phyloP scores from a whole-genome alignment of 2,888 invertebrate genomes.

The Schizotus pectinicornis region DNA sequence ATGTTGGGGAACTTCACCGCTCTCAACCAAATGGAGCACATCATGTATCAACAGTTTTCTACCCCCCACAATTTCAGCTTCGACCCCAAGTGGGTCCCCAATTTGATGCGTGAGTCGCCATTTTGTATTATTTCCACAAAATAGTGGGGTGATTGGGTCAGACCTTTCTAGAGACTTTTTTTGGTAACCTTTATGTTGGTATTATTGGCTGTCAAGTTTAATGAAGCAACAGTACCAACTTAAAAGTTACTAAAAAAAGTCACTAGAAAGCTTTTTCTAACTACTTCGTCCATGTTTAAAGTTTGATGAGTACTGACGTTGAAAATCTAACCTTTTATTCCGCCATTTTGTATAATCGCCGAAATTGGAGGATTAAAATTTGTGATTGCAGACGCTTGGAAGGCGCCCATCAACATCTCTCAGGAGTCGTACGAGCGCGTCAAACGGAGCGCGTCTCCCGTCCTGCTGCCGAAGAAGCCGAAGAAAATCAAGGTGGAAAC shows the following conservation, averaged over 20 bases:
- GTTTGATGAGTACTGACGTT: too few relatives aligned
- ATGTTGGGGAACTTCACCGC: slow-evolving; percentile 87
- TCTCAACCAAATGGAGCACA: slow-evolving; percentile 78
- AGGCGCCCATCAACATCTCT: slow-evolving; percentile 87
- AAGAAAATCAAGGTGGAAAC: slow-evolving; percentile 66
- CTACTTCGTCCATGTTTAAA: too few relatives aligned
- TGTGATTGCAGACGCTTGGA: slow-evolving; percentile 80
- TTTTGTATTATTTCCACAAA: slow-evolving; percentile 17
- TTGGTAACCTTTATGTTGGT: too few relatives aligned
- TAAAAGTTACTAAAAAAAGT: too few relatives aligned
- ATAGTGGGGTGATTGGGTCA: too few relatives aligned
- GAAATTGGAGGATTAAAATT: too few relatives aligned
- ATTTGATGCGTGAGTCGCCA: slow-evolving; percentile 82
- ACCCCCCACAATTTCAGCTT: slow-evolving; percentile 77
- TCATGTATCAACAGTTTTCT: slow-evolving; percentile 88
- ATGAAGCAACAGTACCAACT: too few relatives aligned
- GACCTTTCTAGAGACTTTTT: too few relatives aligned
- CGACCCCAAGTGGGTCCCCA: slow-evolving; percentile 84
- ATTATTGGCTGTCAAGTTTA: too few relatives aligned
- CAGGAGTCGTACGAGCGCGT: slow-evolving; percentile 86
- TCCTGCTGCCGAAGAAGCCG: slow-evolving; percentile 61
- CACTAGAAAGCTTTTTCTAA: too few relatives aligned
- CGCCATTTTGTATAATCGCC: too few relatives aligned
- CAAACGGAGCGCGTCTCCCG: slow-evolving; percentile 71
- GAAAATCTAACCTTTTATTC: too few relatives aligned